Percentiles rank a stretch among this genome's conserved stretches.
Evolutionary conservation across 2,113 vertebrate genomes (phyloP).

Genomic region (human (Homo sapiens)): GRCh38 chr22:32789001-32789500

Average conservation of each 20-base stretch:
- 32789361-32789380: constrained; percentile 59
- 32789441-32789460: not conserved
- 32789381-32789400: not conserved
- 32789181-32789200: constrained; percentile 80
- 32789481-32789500: not conserved
- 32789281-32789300: constrained; percentile 74
- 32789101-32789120: constrained; percentile 86
- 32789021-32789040: not conserved
- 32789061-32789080: constrained; percentile 72
- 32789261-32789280: constrained; percentile 76
- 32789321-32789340: constrained; percentile 64
- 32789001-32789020: constrained; percentile 5
- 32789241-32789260: constrained; percentile 71
- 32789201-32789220: constrained; percentile 69
- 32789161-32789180: constrained; percentile 83
- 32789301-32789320: constrained; percentile 71
- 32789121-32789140: constrained; percentile 86
- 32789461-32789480: not conserved
- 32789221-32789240: constrained; percentile 55
- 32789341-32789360: constrained; percentile 63
- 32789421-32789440: too few species aligned
- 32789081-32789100: constrained; percentile 83
- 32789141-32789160: constrained; percentile 83
- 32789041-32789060: constrained; percentile 32
- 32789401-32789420: not conserved